These are phyloP conservation scores for Tricholauxania praeusta DNA, from an alignment of 2,888 invertebrate genomes.

Conservation along the genomic window DNA sequence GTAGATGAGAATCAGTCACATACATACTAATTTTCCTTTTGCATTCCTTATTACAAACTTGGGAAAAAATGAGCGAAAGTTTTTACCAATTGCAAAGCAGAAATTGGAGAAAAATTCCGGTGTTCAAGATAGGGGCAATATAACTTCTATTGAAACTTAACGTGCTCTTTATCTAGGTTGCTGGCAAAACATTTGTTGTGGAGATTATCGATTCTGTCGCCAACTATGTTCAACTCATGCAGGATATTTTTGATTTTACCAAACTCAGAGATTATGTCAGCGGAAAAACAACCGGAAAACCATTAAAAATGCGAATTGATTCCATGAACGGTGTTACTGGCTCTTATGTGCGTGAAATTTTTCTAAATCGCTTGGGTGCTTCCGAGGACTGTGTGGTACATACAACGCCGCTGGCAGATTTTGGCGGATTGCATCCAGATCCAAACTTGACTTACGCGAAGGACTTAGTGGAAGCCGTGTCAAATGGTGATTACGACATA, in stretches of 20 bases:
- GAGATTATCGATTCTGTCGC: conserved; percentile 92
- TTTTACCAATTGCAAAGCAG: too few species aligned
- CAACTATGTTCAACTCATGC: conserved; percentile 92
- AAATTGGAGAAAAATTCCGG: too few species aligned
- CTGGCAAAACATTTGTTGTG: conserved; percentile 79
- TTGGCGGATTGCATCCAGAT: conserved; percentile 97
- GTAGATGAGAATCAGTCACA: too few species aligned
- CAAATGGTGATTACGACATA: conserved; percentile 72
- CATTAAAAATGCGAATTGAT: conserved; percentile 90
- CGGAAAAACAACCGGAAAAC: conserved; percentile 75
- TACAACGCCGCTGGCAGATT: conserved; percentile 88
- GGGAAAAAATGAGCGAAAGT: too few species aligned
- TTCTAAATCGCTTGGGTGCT: conserved; percentile 87
- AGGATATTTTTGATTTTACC: conserved; percentile 95
- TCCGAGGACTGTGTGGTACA: conserved; percentile 79
- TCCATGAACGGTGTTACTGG: conserved; percentile 98
- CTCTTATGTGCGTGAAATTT: conserved; percentile 91
- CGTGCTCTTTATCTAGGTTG: conserved; percentile 64
- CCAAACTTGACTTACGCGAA: conserved; percentile 94
- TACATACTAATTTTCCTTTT: too few species aligned
- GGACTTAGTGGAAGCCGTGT: conserved; percentile 80
- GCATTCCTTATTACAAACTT: too few species aligned
- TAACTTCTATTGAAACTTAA: conserved; percentile 60
- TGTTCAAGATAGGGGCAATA: too few species aligned
- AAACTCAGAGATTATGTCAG: conserved; percentile 80